A percentile compares a stretch with the other conserved stretches of the same genome.
phyloP scores from a whole-genome alignment of 2,888 invertebrate species.

The Brachypterus glaber region DNA sequence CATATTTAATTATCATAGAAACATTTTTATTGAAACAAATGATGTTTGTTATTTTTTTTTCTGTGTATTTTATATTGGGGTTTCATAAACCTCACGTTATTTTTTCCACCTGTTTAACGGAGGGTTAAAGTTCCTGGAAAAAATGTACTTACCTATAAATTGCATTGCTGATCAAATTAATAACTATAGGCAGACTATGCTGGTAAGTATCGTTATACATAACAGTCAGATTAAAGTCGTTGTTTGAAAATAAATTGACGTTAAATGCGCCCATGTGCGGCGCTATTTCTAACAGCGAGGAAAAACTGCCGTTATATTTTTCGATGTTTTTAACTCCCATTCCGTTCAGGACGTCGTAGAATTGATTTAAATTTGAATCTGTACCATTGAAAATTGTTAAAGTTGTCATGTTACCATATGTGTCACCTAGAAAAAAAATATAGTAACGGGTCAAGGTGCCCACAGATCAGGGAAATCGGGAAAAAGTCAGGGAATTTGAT shows the following conservation, averaged over 20 bases:
- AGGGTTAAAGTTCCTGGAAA: no score
- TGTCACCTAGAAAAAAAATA: conserved; percentile 46
- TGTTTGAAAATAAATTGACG: conserved; percentile 45
- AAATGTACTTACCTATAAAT: conserved; percentile 55
- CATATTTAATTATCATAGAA: no score
- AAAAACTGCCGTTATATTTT: conserved; percentile 58
- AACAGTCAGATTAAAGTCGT: conserved; percentile 50
- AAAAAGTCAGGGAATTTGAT: no score
- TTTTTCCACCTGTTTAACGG: no score
- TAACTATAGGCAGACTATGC: conserved; percentile 66
- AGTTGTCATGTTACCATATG: conserved; percentile 50
- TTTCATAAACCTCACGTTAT: no score
- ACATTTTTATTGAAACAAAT: no score
- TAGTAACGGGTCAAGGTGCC: no score
- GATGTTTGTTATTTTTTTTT: no score
- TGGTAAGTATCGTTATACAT: conserved; percentile 72
- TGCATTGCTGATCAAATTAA: conserved; percentile 63
- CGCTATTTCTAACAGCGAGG: conserved; percentile 51
- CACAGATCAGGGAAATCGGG: no score
- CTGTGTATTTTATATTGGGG: no score
- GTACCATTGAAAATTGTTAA: conserved; percentile 55
- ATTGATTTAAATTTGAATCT: conserved; percentile 32
- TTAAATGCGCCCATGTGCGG: conserved; percentile 60
- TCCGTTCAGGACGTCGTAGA: conserved; percentile 32
- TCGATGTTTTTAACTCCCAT: conserved; percentile 38